Conservation (phyloP, 2,113 vertebrate species). For the Crotalus helleri region DNA sequence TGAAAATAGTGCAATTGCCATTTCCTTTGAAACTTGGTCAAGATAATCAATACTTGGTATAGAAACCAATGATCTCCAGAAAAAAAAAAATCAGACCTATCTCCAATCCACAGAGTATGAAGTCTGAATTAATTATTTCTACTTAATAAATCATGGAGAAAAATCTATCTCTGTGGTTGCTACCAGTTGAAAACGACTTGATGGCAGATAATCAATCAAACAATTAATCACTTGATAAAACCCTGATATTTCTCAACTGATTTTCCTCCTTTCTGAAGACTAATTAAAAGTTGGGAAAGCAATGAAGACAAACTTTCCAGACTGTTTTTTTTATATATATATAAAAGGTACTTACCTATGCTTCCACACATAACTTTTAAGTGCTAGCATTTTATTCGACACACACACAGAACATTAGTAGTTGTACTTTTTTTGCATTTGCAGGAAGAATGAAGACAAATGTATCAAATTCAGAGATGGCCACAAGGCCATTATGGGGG, state of each 20-base stretch:
- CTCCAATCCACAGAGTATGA: background rate
- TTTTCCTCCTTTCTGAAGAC: background rate
- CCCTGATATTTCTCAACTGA: background rate
- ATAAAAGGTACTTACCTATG: background rate
- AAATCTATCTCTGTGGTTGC: background rate
- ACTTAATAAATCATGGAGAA: background rate
- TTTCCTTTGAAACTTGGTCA: background rate
- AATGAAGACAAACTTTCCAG: background rate
- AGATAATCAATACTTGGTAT: background rate
- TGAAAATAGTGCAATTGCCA: background rate
- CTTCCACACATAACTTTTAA: background rate
- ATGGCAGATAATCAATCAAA: background rate
- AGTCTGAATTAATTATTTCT: background rate
- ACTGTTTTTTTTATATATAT: background rate
- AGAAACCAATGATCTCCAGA: background rate
- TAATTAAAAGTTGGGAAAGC: background rate
- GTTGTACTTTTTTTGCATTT: background rate
- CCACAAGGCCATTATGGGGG: background rate
- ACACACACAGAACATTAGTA: background rate
- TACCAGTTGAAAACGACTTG: background rate
- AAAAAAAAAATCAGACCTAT: background rate
- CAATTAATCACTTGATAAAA: background rate
- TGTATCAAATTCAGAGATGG: background rate
- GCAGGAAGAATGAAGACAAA: background rate
- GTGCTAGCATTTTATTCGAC: background rate